These are phyloP conservation scores for Elysia crispata DNA, from an alignment of 2,888 invertebrate species.

Conservation along the genomic window DNA sequence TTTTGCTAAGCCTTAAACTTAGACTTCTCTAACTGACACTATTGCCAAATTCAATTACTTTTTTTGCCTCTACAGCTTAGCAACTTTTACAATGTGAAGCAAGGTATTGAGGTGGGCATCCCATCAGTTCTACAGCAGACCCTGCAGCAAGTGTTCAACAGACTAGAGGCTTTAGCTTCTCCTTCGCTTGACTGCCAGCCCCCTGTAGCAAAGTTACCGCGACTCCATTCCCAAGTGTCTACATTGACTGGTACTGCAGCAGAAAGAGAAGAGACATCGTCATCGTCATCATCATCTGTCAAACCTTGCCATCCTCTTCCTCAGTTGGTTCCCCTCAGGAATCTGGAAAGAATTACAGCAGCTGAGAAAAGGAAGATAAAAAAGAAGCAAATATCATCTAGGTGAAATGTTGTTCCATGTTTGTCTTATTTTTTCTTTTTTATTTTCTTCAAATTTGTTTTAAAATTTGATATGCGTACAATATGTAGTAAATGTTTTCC, in stretches of 20 bases:
- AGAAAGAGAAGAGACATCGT: conserved; percentile 35
- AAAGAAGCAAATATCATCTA: conserved; percentile 51
- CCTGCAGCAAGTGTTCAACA: conserved; percentile 59
- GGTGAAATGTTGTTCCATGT: conserved; percentile 45
- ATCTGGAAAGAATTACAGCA: conserved; percentile 41
- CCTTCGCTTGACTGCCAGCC: background rate
- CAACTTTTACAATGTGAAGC: conserved; percentile 65
- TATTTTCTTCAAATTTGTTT: too few species aligned
- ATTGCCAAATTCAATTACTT: too few species aligned
- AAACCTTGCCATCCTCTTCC: conserved; percentile 25
- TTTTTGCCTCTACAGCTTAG: conserved; percentile 58
- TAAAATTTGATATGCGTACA: too few species aligned
- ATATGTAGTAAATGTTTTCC: too few species aligned
- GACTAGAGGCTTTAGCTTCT: conserved; percentile 42
- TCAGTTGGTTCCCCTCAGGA: conserved; percentile 31
- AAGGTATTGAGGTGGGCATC: conserved; percentile 65
- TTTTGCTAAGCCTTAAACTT: too few species aligned
- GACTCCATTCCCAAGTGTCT: too few species aligned
- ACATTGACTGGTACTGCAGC: too few species aligned
- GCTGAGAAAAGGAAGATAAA: conserved; percentile 43
- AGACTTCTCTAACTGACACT: too few species aligned
- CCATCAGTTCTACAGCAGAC: conserved; percentile 59
- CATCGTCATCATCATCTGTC: conserved; percentile 56
- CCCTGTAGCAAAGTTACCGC: too few species aligned
- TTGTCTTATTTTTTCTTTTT: too few species aligned